These are phyloP conservation scores for Oryctes rhinoceros DNA, from an alignment of 1,140 invertebrate species.

Conservation along the genomic window DNA sequence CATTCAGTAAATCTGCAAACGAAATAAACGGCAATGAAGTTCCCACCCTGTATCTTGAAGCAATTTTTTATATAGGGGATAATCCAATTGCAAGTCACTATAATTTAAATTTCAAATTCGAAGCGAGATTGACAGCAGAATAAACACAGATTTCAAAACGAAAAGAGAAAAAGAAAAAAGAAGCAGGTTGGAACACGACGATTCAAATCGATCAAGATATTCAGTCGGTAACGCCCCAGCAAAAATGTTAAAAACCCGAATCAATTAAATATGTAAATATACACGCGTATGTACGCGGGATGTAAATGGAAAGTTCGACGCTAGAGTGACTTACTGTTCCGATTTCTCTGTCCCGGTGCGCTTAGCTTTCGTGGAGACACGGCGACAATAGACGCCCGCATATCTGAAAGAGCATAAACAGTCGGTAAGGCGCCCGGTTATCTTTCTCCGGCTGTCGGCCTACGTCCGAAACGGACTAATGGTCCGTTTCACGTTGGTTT, in stretches of 20 bases:
- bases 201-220: neutral
- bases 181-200: neutral
- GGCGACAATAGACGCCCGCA: neutral
- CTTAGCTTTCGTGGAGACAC: neutral
- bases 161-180: neutral
- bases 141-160: neutral
- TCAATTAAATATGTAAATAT: slow-evolving; percentile 23
- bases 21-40: too few relatives aligned
- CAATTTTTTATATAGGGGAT: too few relatives aligned
- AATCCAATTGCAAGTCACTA: too few relatives aligned
- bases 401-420: slow-evolving; percentile 10
- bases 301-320: slow-evolving; percentile 3
- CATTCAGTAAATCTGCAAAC: too few relatives aligned
- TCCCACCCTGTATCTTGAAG: too few relatives aligned
- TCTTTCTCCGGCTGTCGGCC: neutral
- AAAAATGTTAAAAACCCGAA: slow-evolving; percentile 3
- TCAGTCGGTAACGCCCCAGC: neutral
- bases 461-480: neutral
- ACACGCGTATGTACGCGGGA: neutral
- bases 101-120: slow-evolving; percentile 16
- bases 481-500: neutral
- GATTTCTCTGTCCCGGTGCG: neutral
- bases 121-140: slow-evolving; percentile 2
- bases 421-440: neutral
- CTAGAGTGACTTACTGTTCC: neutral